Conservation (phyloP, 2,888 invertebrate species). For the Agapostemon virescens region DNA sequence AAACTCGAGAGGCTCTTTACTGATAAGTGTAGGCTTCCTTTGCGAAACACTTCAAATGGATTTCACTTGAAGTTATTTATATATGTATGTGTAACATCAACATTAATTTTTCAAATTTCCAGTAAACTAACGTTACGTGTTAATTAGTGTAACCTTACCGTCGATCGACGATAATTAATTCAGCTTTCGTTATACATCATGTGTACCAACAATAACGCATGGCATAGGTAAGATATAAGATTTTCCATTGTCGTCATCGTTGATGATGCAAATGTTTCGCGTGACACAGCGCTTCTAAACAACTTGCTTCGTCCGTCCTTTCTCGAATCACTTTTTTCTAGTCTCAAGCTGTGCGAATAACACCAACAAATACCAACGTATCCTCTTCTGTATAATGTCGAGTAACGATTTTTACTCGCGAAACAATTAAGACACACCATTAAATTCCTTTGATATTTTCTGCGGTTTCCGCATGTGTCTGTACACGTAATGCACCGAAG, state of each 20-base stretch:
- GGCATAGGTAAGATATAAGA: conserved; percentile 25
- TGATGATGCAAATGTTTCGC: conserved; percentile 27
- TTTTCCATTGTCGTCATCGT: conserved; percentile 15
- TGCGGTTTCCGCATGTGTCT: conserved; percentile 9
- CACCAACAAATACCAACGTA: conserved; percentile 15
- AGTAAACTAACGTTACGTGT: conserved; percentile 50
- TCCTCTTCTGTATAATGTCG: conserved; percentile 33
- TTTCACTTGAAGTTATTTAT: conserved; percentile 50
- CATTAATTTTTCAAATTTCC: conserved; percentile 56
- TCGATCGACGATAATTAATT: conserved; percentile 30
- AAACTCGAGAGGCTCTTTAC: conserved; percentile 35
- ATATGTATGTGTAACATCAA: conserved; percentile 63
- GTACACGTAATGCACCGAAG: conserved; percentile 51
- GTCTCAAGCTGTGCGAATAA: not conserved
- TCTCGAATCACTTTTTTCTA: not conserved
- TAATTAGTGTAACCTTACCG: conserved; percentile 19
- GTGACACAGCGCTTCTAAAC: not conserved
- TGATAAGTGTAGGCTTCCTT: conserved; percentile 44
- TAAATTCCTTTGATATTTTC: conserved; percentile 20
- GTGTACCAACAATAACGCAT: conserved; percentile 44
- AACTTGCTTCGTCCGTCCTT: not conserved
- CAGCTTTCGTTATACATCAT: conserved; percentile 46
- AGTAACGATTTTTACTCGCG: conserved; percentile 23
- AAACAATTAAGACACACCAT: conserved; percentile 17
- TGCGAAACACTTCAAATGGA: conserved; percentile 25